Conservation (phyloP, 2,113 vertebrate genomes). For the Passer montanus region DNA sequence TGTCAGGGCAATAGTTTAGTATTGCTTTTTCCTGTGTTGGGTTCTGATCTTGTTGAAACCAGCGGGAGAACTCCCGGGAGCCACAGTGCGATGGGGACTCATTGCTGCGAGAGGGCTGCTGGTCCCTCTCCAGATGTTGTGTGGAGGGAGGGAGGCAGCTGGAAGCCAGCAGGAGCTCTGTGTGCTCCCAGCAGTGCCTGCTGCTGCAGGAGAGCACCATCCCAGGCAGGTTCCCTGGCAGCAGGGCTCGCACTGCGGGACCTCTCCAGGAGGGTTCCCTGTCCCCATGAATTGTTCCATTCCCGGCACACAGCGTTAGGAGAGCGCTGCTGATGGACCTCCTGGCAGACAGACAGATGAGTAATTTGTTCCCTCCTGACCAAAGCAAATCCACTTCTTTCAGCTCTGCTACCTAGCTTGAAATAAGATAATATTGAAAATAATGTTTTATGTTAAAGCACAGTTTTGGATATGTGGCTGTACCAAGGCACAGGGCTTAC, state of each 20-base stretch:
- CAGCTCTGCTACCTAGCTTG: background rate
- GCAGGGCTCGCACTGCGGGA: accelerated
- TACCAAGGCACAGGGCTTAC: conserved; percentile 32
- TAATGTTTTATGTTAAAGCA: background rate
- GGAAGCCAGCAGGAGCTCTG: background rate
- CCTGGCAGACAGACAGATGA: background rate
- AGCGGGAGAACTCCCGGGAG: background rate
- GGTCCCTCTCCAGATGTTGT: background rate
- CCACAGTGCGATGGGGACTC: accelerated
- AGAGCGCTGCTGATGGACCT: background rate
- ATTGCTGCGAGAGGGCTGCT: background rate
- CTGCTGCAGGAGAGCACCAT: background rate
- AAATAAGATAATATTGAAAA: conserved; percentile 1
- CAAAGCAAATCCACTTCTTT: background rate
- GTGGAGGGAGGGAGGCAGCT: background rate
- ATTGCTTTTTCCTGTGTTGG: background rate
- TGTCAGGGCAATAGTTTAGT: background rate
- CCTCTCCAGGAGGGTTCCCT: accelerated
- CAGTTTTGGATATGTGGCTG: background rate
- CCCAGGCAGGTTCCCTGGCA: background rate
- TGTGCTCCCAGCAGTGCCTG: background rate
- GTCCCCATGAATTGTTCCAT: background rate
- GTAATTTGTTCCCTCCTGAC: conserved; percentile 1
- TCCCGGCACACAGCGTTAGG: accelerated
- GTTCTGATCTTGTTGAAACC: background rate